Conservation (phyloP, 2,113 vertebrate species). For the Corythoichthys haematopterus region DNA sequence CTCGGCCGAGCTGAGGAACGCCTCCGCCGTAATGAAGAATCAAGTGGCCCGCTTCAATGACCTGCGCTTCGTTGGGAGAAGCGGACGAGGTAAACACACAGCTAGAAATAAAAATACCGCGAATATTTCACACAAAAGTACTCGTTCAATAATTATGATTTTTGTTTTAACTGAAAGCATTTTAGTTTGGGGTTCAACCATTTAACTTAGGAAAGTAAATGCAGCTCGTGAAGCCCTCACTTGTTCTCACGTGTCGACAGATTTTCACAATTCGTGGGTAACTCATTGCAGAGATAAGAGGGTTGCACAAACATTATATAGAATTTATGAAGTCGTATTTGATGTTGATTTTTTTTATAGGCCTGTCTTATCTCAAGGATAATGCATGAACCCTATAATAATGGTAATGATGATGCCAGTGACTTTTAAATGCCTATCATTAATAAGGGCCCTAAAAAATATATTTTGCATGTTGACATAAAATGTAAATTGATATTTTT, state of each 20-base stretch:
- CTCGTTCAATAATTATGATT: background rate
- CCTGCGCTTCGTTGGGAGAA: conserved; percentile 95
- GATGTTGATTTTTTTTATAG: background rate
- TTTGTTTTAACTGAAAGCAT: conserved; percentile 5
- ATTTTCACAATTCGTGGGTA: conserved; percentile 40
- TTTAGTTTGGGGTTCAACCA: background rate
- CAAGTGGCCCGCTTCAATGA: conserved; percentile 99
- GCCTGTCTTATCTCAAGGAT: background rate
- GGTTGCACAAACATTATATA: background rate
- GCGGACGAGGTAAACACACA: conserved; percentile 84
- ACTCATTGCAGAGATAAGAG: conserved; percentile 26
- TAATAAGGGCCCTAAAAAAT: background rate
- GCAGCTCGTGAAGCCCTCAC: conserved; percentile 11
- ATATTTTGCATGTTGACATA: background rate
- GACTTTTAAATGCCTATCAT: background rate
- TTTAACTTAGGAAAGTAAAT: background rate
- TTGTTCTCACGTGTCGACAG: conserved; percentile 18
- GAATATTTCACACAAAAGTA: background rate
- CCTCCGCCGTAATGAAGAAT: conserved; percentile 98
- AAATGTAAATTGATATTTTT: background rate
- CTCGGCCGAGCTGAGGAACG: conserved; percentile 95
- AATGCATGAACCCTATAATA: background rate
- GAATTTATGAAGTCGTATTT: background rate
- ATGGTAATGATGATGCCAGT: background rate
- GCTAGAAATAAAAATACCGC: background rate